Conservation (phyloP, 2,113 vertebrate genomes). For the Aleadryas rufinucha region DNA sequence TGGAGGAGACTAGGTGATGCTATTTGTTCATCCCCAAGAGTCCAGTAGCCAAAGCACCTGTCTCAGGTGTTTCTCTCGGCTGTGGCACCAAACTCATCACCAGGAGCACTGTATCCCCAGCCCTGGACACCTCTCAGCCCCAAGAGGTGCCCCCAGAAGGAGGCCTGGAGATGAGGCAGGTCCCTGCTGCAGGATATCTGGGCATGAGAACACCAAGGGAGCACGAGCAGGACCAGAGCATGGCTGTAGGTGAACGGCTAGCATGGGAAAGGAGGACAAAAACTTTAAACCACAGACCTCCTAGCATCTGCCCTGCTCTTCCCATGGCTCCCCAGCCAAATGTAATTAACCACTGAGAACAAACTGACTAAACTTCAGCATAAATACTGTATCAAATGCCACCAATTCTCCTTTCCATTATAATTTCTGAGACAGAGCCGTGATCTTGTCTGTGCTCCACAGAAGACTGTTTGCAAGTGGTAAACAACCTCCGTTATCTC, state of each 20-base stretch:
- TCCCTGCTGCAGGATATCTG: fast-evolving
- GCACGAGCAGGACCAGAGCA: background rate
- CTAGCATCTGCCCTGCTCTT: background rate
- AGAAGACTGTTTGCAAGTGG: background rate
- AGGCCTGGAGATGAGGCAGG: background rate
- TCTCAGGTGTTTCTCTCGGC: background rate
- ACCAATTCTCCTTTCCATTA: background rate
- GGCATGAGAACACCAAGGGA: fast-evolving
- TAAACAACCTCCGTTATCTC: background rate
- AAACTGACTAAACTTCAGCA: background rate
- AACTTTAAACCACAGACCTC: background rate
- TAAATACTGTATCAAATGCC: background rate
- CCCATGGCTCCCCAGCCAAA: fast-evolving
- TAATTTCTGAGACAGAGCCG: background rate
- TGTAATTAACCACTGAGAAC: background rate
- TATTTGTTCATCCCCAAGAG: background rate
- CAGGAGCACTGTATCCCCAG: fast-evolving
- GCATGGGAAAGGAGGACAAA: background rate
- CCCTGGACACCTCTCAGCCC: background rate
- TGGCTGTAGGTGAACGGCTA: background rate
- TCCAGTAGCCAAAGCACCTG: background rate
- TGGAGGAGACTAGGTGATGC: background rate
- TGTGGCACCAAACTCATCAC: background rate
- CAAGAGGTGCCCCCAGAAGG: background rate
- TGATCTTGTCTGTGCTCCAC: background rate